Percentiles rank a stretch among this genome's conserved stretches.
Conservation (phyloP, 37 sponge, comb jelly and placozoan species). For the Axinella damicornis region DNA sequence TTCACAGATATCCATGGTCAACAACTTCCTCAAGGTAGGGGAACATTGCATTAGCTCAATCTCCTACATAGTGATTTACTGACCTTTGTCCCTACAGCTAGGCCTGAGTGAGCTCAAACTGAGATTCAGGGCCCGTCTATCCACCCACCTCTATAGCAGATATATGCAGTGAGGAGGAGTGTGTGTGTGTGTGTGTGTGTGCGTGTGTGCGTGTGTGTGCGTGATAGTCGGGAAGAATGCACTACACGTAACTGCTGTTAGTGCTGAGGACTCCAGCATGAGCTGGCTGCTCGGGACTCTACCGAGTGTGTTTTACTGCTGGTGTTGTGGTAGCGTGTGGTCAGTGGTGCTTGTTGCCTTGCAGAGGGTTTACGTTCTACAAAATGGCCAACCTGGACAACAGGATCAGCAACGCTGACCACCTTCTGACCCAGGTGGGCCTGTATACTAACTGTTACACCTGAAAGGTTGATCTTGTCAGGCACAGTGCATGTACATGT, state of each 20-base stretch:
- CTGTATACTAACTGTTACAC: not conserved
- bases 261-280: too few relatives aligned
- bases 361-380: constrained; percentile 90
- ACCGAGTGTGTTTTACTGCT: too few relatives aligned
- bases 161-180: constrained; percentile 73
- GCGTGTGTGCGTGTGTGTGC: not conserved
- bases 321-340: too few relatives aligned
- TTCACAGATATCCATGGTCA: constrained; percentile 77
- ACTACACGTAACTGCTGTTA: too few relatives aligned
- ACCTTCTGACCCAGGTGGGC: constrained; percentile 85
- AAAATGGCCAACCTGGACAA: constrained; percentile 97
- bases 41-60: not conserved
- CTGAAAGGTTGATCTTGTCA: constrained; percentile 6
- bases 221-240: too few relatives aligned
- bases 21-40: constrained; percentile 81
- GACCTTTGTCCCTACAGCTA: constrained; percentile 53
- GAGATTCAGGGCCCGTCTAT: constrained; percentile 81
- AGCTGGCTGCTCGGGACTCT: too few relatives aligned
- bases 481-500: not conserved
- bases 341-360: too few relatives aligned
- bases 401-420: constrained; percentile 93
- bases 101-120: constrained; percentile 87
- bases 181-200: constrained; percentile 10
- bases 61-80: not conserved
- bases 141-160: constrained; percentile 69